Base-by-base conservation (phyloP, 2,113 vertebrate species). In the Notarius quadriscutis region DNA sequence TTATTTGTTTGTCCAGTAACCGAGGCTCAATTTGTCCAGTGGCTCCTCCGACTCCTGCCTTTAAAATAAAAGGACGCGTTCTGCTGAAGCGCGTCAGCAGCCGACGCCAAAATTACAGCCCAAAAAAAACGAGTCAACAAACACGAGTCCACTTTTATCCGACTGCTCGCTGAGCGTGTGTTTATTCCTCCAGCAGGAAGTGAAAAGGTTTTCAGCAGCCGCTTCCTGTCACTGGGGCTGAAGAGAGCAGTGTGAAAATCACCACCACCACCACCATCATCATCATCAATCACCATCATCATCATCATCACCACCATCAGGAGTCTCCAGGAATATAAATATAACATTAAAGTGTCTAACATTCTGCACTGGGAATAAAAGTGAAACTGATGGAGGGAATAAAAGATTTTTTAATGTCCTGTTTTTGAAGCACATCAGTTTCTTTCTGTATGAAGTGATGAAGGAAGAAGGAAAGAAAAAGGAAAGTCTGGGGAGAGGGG, bases 31-130 rank as follows among this genome's bases (percentile, higher is more conserved):
- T 89, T 84, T 84, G 89, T 86, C 75, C 75, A 27, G 71, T 87
- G 87, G 88, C 83, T 15, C 71, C 78, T 84, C 90, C 91, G 87
- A 91, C 85, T 89, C 89, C 90, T 92, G 90, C 75, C 83, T 90
- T 94, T 84, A 93, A 95, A 95, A 94, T 95, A 94, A 89, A 93
- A 93, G 92, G 93, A 93, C 91, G 91, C 93, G 90, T 94, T 94
- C 95, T 91, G 92, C 92, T 93, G 93, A 90, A 88, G 86, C 88
- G 85, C 90, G 92, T 93, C 93, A 94, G 87, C 88, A 87, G 91
- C 91, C 89, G 90, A 90, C 81, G 82, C 84, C 89, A 93, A 89
- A 92, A 94, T 92, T 92, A 89, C 85, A 79, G 88, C 89, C 86
- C 88, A 87, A 85, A 90, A 41, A 91, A 92, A 90, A 90, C 91